A percentile compares a stretch with the other conserved stretches of the same genome.
phyloP scores from a whole-genome alignment of 2,113 vertebrate species.

The Solea senegalensis region DNA sequence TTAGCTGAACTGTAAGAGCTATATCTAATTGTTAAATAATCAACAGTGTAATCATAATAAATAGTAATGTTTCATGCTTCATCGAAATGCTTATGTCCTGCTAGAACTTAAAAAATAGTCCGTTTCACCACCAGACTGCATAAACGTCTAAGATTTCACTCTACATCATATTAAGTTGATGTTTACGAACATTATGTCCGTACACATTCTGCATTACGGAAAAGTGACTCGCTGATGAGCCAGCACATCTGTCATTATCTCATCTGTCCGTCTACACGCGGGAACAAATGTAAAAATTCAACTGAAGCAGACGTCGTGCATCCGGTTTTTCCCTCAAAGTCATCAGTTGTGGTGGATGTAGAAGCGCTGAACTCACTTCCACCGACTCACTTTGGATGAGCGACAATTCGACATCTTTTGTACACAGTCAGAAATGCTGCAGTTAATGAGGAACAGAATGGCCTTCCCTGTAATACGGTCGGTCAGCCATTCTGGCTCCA shows the following conservation, averaged over 20 bases:
- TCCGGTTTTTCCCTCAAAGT: conserved; percentile 1
- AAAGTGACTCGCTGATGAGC: not conserved
- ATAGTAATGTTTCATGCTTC: too few species aligned
- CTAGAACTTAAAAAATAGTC: not conserved
- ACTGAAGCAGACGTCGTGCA: not conserved
- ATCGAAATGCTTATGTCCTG: too few species aligned
- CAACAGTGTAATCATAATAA: not conserved
- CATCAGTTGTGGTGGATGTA: not conserved
- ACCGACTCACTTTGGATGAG: conserved; percentile 20
- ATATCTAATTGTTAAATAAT: not conserved
- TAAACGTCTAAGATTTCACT: not conserved
- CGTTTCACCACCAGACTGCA: not conserved
- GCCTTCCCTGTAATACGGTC: conserved; percentile 23
- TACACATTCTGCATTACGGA: not conserved
- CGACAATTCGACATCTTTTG: conserved; percentile 27
- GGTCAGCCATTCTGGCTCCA: conserved; percentile 66
- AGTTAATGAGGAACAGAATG: conserved; percentile 38
- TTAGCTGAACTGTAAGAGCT: not conserved
- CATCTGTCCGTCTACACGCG: not conserved
- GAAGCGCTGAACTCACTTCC: not conserved
- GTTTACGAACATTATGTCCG: not conserved
- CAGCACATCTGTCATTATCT: conserved; percentile 5
- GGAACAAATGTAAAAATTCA: conserved; percentile 5
- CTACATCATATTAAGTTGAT: not conserved
- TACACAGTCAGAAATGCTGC: conserved; percentile 31